These are phyloP conservation scores for Trichonephila clavata DNA, from an alignment of 1,140 invertebrate species.

Conservation along the genomic window DNA sequence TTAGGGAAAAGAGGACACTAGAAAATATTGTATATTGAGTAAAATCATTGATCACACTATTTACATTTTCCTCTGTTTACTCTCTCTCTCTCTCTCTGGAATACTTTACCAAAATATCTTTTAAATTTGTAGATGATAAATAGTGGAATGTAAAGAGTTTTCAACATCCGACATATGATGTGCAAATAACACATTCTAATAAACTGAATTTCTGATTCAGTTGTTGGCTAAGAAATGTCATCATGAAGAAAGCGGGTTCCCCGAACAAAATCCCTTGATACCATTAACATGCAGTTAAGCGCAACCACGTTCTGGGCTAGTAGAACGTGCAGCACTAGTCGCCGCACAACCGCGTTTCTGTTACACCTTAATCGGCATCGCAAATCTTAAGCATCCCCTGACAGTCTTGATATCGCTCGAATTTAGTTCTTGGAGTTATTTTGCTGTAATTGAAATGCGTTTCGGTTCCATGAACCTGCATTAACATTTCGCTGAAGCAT, in stretches of 20 bases:
- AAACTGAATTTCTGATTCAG: background rate
- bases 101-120: too few species aligned
- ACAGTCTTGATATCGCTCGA: background rate
- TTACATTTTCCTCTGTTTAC: too few species aligned
- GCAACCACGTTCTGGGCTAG: background rate
- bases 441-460: slow-evolving; percentile 40
- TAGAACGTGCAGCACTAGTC: background rate
- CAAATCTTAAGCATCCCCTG: background rate
- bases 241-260: background rate
- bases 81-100: too few species aligned
- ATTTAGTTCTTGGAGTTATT: background rate
- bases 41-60: too few species aligned
- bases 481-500: slow-evolving; percentile 1
- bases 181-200: background rate
- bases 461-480: background rate
- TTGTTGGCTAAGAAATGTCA: background rate
- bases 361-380: background rate
- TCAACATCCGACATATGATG: too few species aligned
- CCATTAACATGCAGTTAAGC: background rate
- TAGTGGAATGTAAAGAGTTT: too few species aligned
- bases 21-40: too few species aligned
- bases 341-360: background rate
- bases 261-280: background rate
- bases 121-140: too few species aligned
- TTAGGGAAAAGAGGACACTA: too few species aligned